phyloP scores from a whole-genome alignment of 2,797 vertebrate species.

The Cuculus canorus region DNA sequence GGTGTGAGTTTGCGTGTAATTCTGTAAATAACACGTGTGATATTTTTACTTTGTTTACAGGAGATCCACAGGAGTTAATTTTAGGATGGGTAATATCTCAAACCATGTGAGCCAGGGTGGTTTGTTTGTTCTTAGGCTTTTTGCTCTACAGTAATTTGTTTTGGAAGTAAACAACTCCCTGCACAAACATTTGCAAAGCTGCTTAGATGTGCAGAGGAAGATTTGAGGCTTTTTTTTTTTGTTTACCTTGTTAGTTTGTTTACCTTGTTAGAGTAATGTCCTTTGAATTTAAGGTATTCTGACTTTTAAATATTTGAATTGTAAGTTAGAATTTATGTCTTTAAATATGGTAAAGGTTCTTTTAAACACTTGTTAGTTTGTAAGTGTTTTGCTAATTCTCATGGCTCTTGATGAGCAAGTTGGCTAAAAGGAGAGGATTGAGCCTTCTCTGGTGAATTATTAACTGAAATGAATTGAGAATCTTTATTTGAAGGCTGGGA shows the following conservation, averaged over 20 bases:
- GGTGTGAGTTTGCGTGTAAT: neutral
- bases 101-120: neutral
- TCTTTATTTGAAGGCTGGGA: neutral
- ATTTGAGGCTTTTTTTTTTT: neutral
- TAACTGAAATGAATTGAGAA: neutral
- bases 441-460: neutral
- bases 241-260: neutral
- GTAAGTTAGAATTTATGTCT: neutral
- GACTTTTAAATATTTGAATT: neutral
- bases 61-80: neutral
- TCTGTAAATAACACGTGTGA: neutral
- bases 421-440: neutral
- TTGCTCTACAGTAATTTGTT: neutral
- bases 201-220: neutral
- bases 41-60: neutral
- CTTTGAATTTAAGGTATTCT: neutral
- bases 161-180: slow-evolving; percentile 1
- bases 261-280: neutral
- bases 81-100: neutral
- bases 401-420: neutral
- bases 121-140: neutral
- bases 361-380: neutral
- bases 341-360: neutral
- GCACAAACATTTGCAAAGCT: neutral
- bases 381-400: neutral